These are phyloP conservation scores for Sander lucioperca DNA, from an alignment of 2,113 vertebrate species.

Conservation along the genomic window DNA sequence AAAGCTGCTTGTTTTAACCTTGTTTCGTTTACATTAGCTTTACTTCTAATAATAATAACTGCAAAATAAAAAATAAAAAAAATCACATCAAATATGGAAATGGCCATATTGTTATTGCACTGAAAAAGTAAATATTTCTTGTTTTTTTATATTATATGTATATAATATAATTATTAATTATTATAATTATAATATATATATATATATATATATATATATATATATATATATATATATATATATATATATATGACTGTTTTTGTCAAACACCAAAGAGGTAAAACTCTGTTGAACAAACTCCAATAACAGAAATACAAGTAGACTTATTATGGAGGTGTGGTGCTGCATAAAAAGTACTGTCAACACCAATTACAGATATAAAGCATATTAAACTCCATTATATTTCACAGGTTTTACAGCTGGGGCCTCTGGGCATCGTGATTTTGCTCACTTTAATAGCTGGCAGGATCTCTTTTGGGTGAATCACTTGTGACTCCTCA, in stretches of 20 bases:
- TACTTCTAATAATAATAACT: constrained; percentile 15
- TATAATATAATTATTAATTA: background rate
- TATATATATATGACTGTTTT: too few species aligned
- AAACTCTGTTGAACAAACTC: background rate
- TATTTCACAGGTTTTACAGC: background rate
- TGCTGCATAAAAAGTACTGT: background rate
- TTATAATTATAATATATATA: too few species aligned
- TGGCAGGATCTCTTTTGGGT: constrained; percentile 31
- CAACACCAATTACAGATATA: constrained; percentile 3
- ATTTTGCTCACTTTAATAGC: constrained; percentile 28
- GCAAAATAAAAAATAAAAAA: background rate
- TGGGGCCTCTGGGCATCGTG: background rate
- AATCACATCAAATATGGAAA: background rate
- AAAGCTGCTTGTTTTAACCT: background rate
- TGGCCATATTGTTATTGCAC: background rate
- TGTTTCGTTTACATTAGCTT: constrained; percentile 23
- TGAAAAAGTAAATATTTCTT: background rate
- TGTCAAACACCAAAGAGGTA: too few species aligned
- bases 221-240: too few species aligned
- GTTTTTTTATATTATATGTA: background rate
- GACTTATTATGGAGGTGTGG: background rate
- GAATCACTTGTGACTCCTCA: constrained; percentile 61
- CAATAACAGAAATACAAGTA: background rate
- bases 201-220: too few species aligned
- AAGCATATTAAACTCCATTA: background rate